Evolutionary conservation across 2,888 invertebrate genomes (phyloP).

Genomic region (Oscheius sp.): DNA sequence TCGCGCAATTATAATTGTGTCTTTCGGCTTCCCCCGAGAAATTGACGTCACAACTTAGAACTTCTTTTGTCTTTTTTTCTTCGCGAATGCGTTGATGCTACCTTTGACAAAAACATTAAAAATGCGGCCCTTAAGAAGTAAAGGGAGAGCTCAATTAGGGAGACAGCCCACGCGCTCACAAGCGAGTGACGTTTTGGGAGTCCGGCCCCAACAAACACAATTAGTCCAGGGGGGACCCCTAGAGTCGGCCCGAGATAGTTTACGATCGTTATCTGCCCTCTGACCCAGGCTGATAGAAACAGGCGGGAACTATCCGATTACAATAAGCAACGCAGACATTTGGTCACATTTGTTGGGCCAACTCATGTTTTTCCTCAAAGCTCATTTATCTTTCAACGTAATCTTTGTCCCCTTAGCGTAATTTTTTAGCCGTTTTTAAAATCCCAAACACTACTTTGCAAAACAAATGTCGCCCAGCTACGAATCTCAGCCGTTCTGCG

Average conservation of each 20-base stretch:
- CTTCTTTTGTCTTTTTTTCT: too few species aligned
- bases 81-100: too few species aligned
- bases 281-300: slow-evolving; percentile 13
- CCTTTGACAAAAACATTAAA: neutral
- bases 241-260: slow-evolving; percentile 11
- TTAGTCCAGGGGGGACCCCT: neutral
- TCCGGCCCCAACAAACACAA: slow-evolving; percentile 8
- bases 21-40: too few species aligned
- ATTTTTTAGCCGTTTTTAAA: neutral
- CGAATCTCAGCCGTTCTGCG: too few species aligned
- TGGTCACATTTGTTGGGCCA: neutral
- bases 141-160: neutral
- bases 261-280: slow-evolving; percentile 23
- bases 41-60: too few species aligned
- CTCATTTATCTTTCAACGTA: neutral
- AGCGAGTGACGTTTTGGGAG: neutral
- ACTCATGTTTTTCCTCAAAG: neutral
- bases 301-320: neutral
- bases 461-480: too few species aligned
- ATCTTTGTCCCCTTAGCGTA: too few species aligned
- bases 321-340: neutral
- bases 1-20: too few species aligned
- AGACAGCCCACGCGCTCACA: neutral
- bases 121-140: neutral
- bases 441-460: too few species aligned